phyloP scores from a whole-genome alignment of 2,888 invertebrate genomes.

The Meghimatium bilineatum region DNA sequence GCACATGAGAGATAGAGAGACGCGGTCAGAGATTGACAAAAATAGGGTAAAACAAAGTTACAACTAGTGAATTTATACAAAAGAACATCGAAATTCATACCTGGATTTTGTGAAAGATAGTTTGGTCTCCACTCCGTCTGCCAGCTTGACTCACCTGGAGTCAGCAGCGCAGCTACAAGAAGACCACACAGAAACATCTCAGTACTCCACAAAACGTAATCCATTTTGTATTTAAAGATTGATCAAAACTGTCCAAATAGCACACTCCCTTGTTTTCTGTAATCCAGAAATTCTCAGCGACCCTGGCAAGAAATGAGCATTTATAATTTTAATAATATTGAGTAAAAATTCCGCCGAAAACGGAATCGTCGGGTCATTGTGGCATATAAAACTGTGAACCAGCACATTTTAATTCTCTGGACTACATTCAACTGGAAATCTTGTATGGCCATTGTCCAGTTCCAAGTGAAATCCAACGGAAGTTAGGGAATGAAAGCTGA shows the following conservation, averaged over 20 bases:
- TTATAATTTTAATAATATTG: too few species aligned
- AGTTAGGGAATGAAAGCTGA: too few species aligned
- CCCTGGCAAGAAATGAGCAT: neutral
- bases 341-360: too few species aligned
- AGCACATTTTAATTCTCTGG: too few species aligned
- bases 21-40: neutral
- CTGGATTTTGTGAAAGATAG: neutral
- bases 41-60: neutral
- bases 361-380: too few species aligned
- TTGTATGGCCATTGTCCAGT: too few species aligned
- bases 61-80: neutral
- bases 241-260: too few species aligned
- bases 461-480: too few species aligned
- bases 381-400: too few species aligned
- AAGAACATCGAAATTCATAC: neutral
- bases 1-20: slow-evolving; percentile 4
- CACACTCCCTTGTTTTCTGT: neutral
- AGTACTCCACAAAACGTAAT: neutral
- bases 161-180: neutral
- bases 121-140: slow-evolving; percentile 25
- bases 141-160: neutral
- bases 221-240: neutral
- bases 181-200: neutral
- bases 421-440: too few species aligned
- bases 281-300: neutral